Conservation (phyloP, 2,888 invertebrate species). For the Boloria euphrosyne region DNA sequence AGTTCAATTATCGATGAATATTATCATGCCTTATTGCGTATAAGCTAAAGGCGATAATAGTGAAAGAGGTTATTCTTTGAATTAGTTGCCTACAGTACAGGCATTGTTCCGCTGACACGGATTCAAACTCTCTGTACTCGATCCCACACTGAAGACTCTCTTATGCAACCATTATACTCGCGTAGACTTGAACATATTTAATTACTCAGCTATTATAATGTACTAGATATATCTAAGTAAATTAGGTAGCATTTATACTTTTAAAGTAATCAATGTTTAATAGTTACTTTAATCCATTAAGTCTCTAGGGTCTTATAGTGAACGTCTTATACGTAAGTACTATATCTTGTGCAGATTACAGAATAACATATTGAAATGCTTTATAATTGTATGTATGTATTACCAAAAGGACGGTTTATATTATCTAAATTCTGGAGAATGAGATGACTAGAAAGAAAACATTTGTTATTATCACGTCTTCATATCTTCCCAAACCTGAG, state of each 20-base stretch:
- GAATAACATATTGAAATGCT: too few relatives aligned
- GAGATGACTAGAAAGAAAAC: too few relatives aligned
- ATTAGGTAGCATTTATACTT: background rate
- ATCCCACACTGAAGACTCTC: constrained; percentile 67
- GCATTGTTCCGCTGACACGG: constrained; percentile 66
- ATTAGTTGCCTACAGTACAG: constrained; percentile 25
- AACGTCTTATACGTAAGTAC: too few relatives aligned
- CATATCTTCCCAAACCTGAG: too few relatives aligned
- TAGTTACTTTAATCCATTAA: too few relatives aligned
- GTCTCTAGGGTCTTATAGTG: too few relatives aligned
- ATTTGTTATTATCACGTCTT: too few relatives aligned
- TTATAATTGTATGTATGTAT: too few relatives aligned
- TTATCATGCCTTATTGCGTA: background rate
- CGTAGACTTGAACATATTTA: constrained; percentile 47
- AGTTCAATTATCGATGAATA: background rate
- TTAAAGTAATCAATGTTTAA: background rate
- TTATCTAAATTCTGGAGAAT: too few relatives aligned
- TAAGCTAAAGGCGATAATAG: constrained; percentile 4
- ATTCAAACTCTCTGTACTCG: constrained; percentile 58
- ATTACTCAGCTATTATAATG: constrained; percentile 42
- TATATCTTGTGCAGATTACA: too few relatives aligned
- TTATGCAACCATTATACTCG: constrained; percentile 59
- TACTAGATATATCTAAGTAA: background rate
- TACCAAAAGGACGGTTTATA: too few relatives aligned
- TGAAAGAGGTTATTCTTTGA: background rate